These are phyloP conservation scores for Telmatochromis sp. DNA, from an alignment of 2,113 vertebrate genomes.

Conservation along the genomic window DNA sequence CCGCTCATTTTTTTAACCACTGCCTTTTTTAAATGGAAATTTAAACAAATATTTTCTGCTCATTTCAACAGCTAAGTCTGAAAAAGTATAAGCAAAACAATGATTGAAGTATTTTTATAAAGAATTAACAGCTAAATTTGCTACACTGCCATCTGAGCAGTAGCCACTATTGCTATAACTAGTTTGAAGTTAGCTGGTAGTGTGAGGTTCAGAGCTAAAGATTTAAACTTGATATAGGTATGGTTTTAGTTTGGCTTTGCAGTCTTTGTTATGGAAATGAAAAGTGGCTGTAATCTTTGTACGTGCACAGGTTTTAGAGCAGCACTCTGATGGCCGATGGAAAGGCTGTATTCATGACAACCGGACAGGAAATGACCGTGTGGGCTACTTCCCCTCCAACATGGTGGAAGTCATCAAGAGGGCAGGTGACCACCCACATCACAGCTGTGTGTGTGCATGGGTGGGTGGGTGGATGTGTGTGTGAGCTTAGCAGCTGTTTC, in stretches of 20 bases:
- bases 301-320: slow-evolving; percentile 84
- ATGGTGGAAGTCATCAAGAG: slow-evolving; percentile 95
- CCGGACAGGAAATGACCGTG: slow-evolving; percentile 93
- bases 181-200: background rate
- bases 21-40: background rate
- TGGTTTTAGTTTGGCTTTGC: background rate
- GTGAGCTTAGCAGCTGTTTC: slow-evolving; percentile 31
- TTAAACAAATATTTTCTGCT: background rate
- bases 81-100: background rate
- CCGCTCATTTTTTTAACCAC: background rate
- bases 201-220: background rate
- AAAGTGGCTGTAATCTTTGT: background rate
- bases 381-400: slow-evolving; percentile 96
- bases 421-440: slow-evolving; percentile 81
- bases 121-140: background rate
- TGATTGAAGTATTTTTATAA: background rate
- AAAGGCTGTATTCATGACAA: slow-evolving; percentile 99
- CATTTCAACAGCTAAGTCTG: background rate
- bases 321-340: slow-evolving; percentile 94
- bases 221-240: background rate
- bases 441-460: slow-evolving; percentile 36
- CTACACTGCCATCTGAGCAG: background rate
- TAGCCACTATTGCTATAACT: background rate
- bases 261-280: background rate
- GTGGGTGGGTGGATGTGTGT: slow-evolving; percentile 18